Conservation (phyloP, 2,888 invertebrate species). For the Exocentrus adspersus region DNA sequence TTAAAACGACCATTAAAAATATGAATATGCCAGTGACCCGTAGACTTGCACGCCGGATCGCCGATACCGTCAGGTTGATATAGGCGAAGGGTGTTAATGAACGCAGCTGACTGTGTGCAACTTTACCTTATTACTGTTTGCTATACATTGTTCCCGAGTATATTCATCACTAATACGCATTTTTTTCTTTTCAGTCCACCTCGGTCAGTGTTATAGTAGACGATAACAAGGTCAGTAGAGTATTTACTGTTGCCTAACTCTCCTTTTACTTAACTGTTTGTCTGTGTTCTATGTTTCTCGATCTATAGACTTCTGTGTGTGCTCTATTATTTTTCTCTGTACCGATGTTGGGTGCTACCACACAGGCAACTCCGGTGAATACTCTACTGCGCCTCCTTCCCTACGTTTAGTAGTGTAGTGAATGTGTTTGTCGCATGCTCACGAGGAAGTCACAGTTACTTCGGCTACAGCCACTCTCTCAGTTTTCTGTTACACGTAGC, state of each 20-base stretch:
- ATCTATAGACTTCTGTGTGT: conserved; percentile 15
- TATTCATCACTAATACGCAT: conserved; percentile 24
- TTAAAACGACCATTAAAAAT: no score
- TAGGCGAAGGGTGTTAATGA: no score
- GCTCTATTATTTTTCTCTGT: conserved; percentile 7
- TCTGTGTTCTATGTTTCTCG: not conserved
- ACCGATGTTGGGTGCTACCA: conserved; percentile 1
- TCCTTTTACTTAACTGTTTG: conserved; percentile 32
- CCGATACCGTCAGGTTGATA: no score
- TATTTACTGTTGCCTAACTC: conserved; percentile 56
- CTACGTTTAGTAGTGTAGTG: conserved; percentile 8
- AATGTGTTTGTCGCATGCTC: conserved; percentile 14
- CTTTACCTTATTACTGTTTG: no score
- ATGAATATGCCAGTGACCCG: no score
- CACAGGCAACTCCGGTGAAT: conserved; percentile 44
- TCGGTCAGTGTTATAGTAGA: conserved; percentile 59
- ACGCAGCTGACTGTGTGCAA: no score
- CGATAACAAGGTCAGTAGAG: conserved; percentile 57
- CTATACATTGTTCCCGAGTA: not conserved
- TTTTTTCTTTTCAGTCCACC: conserved; percentile 56
- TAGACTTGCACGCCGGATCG: no score
- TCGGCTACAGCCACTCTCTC: not conserved
- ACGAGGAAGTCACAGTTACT: not conserved
- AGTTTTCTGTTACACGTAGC: no score
- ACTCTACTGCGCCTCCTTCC: conserved; percentile 40